Evolutionary conservation across 2,113 vertebrate genomes (phyloP), one percentile per base, ranked within the genome.

Genomic region (Poeciliopsis turrubarensis): DNA sequence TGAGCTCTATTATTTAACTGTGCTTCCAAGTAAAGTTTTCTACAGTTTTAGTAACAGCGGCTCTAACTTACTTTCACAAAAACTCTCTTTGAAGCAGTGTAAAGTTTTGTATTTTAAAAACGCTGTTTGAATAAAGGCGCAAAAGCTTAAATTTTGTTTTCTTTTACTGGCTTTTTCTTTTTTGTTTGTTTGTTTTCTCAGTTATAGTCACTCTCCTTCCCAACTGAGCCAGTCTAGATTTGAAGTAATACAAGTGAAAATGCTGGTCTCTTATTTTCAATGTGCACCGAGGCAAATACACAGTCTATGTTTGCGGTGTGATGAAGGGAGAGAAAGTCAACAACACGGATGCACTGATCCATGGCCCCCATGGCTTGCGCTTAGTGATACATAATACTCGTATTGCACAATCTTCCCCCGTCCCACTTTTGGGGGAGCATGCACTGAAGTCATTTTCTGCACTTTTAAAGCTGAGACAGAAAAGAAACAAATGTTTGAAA

Each of bases 311-410:
- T 78, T 82, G 75, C 75, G 75, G 77, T 32, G 44, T 66, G 81
- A 80, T 71, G 75, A 27, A 1, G 26, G 10, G 61, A 83, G 70
- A 84, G 61, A 64, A 84, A 73, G 80, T 89, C 73, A 82, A 68
- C 78, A 80, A 72, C 78, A 78, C 6, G 25, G 60, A 86, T 41
- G 79, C 75, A 80, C 61, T 82, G 75, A 76, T 83, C 77, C 78
- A 83, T 81, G 77, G 68, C 47, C 70, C 74, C 77, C 79, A 83
- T 81, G 75, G 68, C 47, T 70, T 74, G 78, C 81, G 88, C 77
- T 89, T 82, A 84, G 79, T 87, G 80, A 87, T 79, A 92, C 81
- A 84, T 86, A 80, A 85, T 73, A 75, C 70, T 78, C 27, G 68
- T 85, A 82, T 80, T 87, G 81, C 82, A 83, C 84, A 79, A 74